Conservation (phyloP, 2,797 vertebrate species). For the Apogon hyalosoma region DNA sequence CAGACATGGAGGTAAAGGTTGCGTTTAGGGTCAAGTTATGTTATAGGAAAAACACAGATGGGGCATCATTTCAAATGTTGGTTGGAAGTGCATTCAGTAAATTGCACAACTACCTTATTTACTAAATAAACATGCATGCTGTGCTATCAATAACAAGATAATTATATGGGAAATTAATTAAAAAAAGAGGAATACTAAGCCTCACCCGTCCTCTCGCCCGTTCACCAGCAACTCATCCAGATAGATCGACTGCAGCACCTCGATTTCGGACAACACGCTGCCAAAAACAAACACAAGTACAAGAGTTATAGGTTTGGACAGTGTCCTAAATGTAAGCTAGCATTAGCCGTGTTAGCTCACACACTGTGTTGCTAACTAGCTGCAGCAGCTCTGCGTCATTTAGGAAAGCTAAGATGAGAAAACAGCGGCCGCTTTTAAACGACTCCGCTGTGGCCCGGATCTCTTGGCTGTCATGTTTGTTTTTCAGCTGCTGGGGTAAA, state of each 20-base stretch:
- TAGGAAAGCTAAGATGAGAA: not conserved
- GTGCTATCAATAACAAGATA: not conserved
- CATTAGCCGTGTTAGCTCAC: conserved; percentile 51
- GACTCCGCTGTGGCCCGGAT: accelerated
- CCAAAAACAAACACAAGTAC: not conserved
- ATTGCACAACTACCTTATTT: too few relatives aligned
- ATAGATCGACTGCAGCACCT: conserved; percentile 96
- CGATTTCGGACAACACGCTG: conserved; percentile 89
- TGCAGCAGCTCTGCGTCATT: not conserved
- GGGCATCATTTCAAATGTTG: too few relatives aligned
- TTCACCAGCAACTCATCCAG: conserved; percentile 90
- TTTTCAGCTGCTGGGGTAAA: not conserved
- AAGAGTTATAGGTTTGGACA: not conserved
- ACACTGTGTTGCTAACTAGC: conserved; percentile 8
- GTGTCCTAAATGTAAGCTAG: conserved; percentile 8
- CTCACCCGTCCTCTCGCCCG: conserved; percentile 85
- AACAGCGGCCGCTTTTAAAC: too few relatives aligned
- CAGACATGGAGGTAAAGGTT: too few relatives aligned
- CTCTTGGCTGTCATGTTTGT: not conserved
- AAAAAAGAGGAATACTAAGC: not conserved
- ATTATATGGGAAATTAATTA: not conserved
- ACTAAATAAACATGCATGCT: not conserved
- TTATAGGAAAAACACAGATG: too few relatives aligned
- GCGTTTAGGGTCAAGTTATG: too few relatives aligned
- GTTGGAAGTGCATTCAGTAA: too few relatives aligned